These are phyloP conservation scores for Thereva nobilitata DNA, from an alignment of 2,888 invertebrate species.

Conservation along the genomic window DNA sequence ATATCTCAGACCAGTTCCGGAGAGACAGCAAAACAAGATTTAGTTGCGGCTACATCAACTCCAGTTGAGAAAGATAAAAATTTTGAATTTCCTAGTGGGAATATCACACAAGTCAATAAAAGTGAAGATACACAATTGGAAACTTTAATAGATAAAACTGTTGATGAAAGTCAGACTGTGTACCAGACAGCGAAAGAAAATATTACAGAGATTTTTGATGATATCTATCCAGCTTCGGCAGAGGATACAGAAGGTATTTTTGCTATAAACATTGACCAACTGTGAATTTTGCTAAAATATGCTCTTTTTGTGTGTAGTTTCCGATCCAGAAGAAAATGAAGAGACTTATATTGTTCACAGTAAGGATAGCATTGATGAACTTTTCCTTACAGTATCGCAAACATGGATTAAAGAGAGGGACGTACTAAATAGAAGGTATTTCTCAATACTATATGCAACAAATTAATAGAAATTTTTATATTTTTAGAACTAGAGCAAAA, in stretches of 20 bases:
- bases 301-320: constrained; percentile 45
- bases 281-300: not conserved
- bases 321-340: constrained; percentile 57
- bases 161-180: constrained; percentile 43
- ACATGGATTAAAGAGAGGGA: constrained; percentile 62
- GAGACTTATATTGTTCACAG: constrained; percentile 52
- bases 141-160: constrained; percentile 38
- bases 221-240: constrained; percentile 45
- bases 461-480: constrained; percentile 44
- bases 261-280: not conserved
- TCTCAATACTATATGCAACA: constrained; percentile 33
- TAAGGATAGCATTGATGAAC: constrained; percentile 53
- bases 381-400: constrained; percentile 60
- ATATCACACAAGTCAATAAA: constrained; percentile 13
- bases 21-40: not conserved
- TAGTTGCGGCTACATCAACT: constrained; percentile 47
- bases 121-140: constrained; percentile 2
- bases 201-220: constrained; percentile 36
- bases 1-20: constrained; percentile 5
- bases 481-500: constrained; percentile 54
- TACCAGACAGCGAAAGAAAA: constrained; percentile 42
- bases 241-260: constrained; percentile 44
- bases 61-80: constrained; percentile 37
- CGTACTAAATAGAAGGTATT: constrained; percentile 57
- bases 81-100: constrained; percentile 32